Base-by-base conservation (phyloP, 1,140 invertebrate species). In the Neodiprion lecontei region DNA sequence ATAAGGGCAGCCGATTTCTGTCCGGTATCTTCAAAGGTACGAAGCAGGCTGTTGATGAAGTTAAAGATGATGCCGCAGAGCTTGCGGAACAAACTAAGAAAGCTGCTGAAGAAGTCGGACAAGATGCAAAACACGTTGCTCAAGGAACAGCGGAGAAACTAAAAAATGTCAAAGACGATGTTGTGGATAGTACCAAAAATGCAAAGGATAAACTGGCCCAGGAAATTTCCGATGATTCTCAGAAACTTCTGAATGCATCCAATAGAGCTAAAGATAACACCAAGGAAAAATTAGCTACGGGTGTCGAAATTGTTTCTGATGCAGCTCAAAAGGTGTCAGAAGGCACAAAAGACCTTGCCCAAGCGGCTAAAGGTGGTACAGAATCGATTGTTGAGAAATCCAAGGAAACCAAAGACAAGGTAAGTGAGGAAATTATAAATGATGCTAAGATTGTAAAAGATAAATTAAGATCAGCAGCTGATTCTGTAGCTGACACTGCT, bases 1-100 rank as follows among this genome's bases (percentile, higher is more conserved):
- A 83, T 0, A 85, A 85, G 66, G 67, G 75, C 7, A 61, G 79
- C 2, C 80, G 83, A 0, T 84, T 85, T 12, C 74, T 86, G 0
- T 83, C 80, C 0, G 77, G 80, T 0, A 79, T 86, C 4, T 81
- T 85, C 14, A 85, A 84, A 71, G 79, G 81, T 1, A 73, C 79
- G 0, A 83, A 83, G 72, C 79, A 82, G 49, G 65, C 74, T 7
- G 75, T 73, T 0, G 78, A 79, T 7, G 80, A 79, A 53, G 73
- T 76, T 4, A 69, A 73, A 3, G 79, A 78, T 66, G 79, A 79
- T 21, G 73, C 78, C 2, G 72, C 76, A 49, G 75, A 78, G 23
- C 80, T 83, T 47, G 11, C 78, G 0, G 82, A 83, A 0, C 77
- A 84, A 1, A 83, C 80, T 0, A 84, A 78, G 8, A 74, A 81